Evolutionary conservation across 2,888 invertebrate species (phyloP).

Genomic region (Rhyacophila evoluta): DNA sequence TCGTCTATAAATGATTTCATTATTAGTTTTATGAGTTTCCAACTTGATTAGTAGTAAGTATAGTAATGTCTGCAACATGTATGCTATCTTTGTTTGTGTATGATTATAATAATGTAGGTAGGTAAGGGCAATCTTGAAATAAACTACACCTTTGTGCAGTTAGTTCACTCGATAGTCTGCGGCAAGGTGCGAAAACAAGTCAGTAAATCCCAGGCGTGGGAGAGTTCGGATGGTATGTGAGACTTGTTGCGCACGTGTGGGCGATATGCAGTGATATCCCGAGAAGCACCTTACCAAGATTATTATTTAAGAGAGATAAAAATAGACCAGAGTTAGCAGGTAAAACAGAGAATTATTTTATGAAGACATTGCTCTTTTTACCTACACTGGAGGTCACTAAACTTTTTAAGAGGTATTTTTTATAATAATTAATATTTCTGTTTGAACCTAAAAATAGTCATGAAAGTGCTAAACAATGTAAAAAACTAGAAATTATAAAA

Average conservation of each 20-base stretch:
- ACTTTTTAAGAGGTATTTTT: no score
- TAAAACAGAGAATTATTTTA: neutral
- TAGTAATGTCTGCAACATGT: no score
- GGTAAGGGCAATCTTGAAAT: neutral
- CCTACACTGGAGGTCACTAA: no score
- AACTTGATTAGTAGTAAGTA: no score
- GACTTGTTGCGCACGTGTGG: conserved; percentile 23
- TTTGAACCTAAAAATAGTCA: no score
- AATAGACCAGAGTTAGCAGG: neutral
- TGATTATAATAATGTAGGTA: no score
- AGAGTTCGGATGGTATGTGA: neutral
- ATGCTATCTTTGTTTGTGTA: no score
- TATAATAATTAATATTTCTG: no score
- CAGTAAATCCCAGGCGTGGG: conserved; percentile 29
- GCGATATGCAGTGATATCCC: conserved; percentile 17
- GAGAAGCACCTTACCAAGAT: neutral
- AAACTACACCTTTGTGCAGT: neutral
- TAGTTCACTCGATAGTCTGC: neutral
- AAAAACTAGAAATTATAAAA: no score
- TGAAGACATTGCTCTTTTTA: neutral
- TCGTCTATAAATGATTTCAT: no score
- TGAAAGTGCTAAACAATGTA: no score
- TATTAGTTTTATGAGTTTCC: no score
- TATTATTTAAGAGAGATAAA: neutral
- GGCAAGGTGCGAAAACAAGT: conserved; percentile 26